Evolutionary conservation across 1,140 invertebrate genomes (phyloP).

Genomic region (Papilio aristodemus): DNA sequence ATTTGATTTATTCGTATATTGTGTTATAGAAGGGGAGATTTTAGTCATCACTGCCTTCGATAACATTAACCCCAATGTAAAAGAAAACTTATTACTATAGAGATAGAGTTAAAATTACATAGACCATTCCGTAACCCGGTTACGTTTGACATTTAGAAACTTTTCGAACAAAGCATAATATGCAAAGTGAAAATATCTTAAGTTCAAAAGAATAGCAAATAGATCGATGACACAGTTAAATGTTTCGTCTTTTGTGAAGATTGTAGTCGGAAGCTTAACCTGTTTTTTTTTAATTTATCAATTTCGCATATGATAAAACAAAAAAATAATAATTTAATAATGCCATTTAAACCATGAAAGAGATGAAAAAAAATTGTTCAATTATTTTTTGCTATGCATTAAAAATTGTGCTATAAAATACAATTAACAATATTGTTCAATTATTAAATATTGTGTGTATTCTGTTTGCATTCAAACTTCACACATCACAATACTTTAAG

Average conservation of each 20-base stretch:
- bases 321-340: no score
- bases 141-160: constrained; percentile 30
- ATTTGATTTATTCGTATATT: no score
- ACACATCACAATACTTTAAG: no score
- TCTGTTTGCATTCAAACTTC: no score
- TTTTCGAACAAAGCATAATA: constrained; percentile 23
- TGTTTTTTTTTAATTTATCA: neutral
- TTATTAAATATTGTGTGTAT: no score
- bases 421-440: no score
- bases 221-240: constrained; percentile 27
- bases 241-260: constrained; percentile 6
- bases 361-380: no score
- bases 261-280: constrained; percentile 3
- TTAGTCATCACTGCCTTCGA: neutral
- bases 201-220: constrained; percentile 33
- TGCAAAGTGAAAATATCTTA: constrained; percentile 32
- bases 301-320: neutral
- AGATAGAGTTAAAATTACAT: neutral
- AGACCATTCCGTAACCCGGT: neutral
- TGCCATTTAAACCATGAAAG: no score
- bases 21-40: neutral
- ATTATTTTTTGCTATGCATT: no score
- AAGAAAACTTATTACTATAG: neutral
- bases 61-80: neutral
- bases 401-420: no score